A percentile compares a stretch with the other conserved stretches of the same genome.
These are phyloP conservation scores for Anthopleura xanthogrammica DNA, from an alignment of 92 coral and sea anemone genomes.

Conservation along the genomic window DNA sequence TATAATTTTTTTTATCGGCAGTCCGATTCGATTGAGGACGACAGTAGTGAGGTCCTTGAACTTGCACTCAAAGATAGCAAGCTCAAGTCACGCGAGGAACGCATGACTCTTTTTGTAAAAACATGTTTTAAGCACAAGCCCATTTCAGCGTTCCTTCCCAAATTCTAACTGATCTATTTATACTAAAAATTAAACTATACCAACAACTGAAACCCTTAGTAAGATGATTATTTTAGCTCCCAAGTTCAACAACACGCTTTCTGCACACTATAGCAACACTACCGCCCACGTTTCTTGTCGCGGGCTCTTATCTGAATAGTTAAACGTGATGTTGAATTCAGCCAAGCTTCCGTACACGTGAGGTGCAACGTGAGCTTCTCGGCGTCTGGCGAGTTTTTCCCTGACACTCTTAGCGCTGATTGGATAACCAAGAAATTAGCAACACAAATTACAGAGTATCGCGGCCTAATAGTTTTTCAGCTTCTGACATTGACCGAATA, in stretches of 20 bases:
- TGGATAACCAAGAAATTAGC: not conserved
- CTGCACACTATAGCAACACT: not conserved
- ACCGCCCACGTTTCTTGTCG: not conserved
- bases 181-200: too few species aligned
- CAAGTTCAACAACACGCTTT: not conserved
- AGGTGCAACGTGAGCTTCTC: not conserved
- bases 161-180: too few species aligned
- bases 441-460: not conserved
- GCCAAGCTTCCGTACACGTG: not conserved
- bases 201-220: too few species aligned
- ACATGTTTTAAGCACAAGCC: not conserved
- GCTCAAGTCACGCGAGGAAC: not conserved
- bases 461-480: not conserved
- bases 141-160: too few species aligned
- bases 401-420: not conserved
- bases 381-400: not conserved
- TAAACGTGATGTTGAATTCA: not conserved
- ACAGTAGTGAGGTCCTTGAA: not conserved
- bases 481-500: conserved; percentile 1
- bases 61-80: not conserved
- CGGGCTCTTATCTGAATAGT: not conserved
- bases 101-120: not conserved
- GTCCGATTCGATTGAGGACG: not conserved
- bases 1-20: too few species aligned
- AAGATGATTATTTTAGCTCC: too few species aligned